Conservation (phyloP, 2,113 vertebrate species). For the Muntiacus muntjak region DNA sequence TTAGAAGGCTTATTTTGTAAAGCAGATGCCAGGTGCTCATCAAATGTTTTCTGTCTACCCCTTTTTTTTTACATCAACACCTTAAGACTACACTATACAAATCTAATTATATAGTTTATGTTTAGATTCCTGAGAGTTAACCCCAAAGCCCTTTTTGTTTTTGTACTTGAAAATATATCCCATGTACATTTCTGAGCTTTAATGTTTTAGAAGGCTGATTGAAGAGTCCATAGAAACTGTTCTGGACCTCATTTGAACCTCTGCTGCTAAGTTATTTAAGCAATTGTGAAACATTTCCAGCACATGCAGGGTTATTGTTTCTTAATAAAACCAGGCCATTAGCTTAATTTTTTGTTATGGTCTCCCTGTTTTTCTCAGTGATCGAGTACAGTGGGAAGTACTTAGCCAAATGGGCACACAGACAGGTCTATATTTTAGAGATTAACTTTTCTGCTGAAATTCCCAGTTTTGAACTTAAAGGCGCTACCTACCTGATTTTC, state of each 20-base stretch:
- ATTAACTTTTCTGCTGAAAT: not conserved
- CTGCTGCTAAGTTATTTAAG: not conserved
- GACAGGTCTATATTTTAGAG: not conserved
- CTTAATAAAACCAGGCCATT: conserved; percentile 18
- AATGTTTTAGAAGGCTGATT: not conserved
- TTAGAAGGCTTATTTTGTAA: not conserved
- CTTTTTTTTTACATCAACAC: not conserved
- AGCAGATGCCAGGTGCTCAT: not conserved
- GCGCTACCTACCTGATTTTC: conserved; percentile 8
- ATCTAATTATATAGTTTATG: not conserved
- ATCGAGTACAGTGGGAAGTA: not conserved
- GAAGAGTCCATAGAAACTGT: not conserved
- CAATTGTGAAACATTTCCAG: not conserved
- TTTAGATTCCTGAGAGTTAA: not conserved
- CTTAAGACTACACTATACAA: not conserved
- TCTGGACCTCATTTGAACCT: not conserved
- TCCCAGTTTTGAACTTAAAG: not conserved
- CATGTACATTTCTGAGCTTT: not conserved
- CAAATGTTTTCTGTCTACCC: not conserved
- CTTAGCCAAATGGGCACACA: not conserved
- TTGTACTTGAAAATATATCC: conserved; percentile 5
- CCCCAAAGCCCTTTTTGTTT: not conserved
- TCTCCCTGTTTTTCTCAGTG: not conserved
- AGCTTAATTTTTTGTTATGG: conserved; percentile 4
- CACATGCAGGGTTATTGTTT: not conserved